A percentile compares a stretch with the other conserved stretches of the same genome.
phyloP scores from a whole-genome alignment of 2,888 invertebrate species.

The Habrosyne pyritoides region DNA sequence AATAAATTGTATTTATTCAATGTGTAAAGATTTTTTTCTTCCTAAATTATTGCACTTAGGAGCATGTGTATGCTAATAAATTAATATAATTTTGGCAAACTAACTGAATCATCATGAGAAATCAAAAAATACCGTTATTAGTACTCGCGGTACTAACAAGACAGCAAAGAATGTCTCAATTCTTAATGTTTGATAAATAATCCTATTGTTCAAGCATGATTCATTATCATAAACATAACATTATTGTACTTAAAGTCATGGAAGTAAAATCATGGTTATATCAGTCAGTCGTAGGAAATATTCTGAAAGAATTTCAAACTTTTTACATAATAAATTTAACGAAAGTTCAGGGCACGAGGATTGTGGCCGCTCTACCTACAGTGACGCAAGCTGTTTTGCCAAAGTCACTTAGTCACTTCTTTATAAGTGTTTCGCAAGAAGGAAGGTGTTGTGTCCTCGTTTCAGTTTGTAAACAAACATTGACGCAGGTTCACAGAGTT shows the following conservation, averaged over 20 bases:
- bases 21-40: no score
- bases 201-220: no score
- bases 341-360: conserved; percentile 5
- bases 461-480: conserved; percentile 68
- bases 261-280: not conserved
- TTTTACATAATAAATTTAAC: not conserved
- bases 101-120: no score
- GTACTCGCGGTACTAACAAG: no score
- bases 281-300: not conserved
- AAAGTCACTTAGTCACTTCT: conserved; percentile 66
- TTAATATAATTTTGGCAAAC: no score
- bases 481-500: conserved; percentile 24
- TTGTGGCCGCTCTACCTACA: conserved; percentile 23
- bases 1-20: no score
- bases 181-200: no score
- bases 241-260: not conserved
- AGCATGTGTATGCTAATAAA: no score
- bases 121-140: no score
- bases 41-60: no score
- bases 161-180: no score
- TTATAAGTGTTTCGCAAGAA: conserved; percentile 66
- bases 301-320: not conserved
- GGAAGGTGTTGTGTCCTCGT: conserved; percentile 65
- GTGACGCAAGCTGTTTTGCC: conserved; percentile 76
- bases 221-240: no score